Percentiles rank a stretch among this genome's conserved stretches.
Conservation (phyloP, 2,797 vertebrate genomes). For the Alca torda region DNA sequence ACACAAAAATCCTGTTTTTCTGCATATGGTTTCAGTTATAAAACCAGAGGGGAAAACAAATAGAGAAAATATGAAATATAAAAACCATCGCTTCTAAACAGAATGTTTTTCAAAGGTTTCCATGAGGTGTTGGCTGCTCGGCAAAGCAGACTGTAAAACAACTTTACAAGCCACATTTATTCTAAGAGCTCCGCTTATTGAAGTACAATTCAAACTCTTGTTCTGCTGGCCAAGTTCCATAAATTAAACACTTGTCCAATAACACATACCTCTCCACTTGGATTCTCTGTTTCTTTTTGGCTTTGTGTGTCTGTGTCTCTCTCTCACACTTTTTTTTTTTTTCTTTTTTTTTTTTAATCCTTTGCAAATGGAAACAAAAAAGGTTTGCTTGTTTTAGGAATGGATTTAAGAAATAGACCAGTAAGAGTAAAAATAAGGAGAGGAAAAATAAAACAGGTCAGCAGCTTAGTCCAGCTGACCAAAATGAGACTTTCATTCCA, state of each 20-base stretch:
- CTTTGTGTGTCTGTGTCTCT: slow-evolving; percentile 9
- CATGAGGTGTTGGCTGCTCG: slow-evolving; percentile 63
- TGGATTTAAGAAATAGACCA: background rate
- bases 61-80: slow-evolving; percentile 61
- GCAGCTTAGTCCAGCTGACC: background rate
- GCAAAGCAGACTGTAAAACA: slow-evolving; percentile 68
- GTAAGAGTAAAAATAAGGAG: background rate
- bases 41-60: slow-evolving; percentile 65
- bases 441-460: background rate
- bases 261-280: slow-evolving; percentile 75
- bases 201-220: slow-evolving; percentile 70
- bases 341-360: background rate
- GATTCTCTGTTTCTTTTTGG: slow-evolving; percentile 48
- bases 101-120: slow-evolving; percentile 71
- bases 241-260: slow-evolving; percentile 76
- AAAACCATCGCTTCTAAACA: slow-evolving; percentile 53
- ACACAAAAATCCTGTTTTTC: slow-evolving; percentile 29
- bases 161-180: slow-evolving; percentile 67
- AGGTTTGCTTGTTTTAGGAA: slow-evolving; percentile 1
- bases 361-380: slow-evolving; percentile 40
- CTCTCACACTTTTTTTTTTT: background rate
- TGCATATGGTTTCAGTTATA: slow-evolving; percentile 57
- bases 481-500: background rate
- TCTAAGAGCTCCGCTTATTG: slow-evolving; percentile 66
- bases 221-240: slow-evolving; percentile 67